phyloP scores from a whole-genome alignment of 2,888 invertebrate species.

The Diarsia mendica region DNA sequence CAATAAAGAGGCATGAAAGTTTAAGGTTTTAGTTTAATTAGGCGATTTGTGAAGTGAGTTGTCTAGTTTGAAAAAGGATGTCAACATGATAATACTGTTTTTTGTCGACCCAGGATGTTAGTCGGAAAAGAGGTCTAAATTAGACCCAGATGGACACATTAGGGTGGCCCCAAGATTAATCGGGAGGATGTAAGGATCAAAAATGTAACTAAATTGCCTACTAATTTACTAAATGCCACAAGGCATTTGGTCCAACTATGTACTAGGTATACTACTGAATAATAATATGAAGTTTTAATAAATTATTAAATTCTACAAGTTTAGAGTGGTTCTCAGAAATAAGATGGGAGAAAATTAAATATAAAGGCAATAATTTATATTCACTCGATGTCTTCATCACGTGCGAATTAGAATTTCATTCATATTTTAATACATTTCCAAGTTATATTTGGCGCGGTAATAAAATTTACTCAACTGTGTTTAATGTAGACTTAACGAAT shows the following conservation, averaged over 20 bases:
- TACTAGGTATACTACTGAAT: too few species aligned
- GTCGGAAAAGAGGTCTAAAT: slow-evolving; percentile 42
- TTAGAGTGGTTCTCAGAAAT: slow-evolving; percentile 6
- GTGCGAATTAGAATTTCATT: slow-evolving; percentile 25
- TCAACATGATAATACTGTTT: slow-evolving; percentile 8
- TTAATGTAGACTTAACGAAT: slow-evolving; percentile 43
- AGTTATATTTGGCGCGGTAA: slow-evolving; percentile 23
- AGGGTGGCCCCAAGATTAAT: neutral
- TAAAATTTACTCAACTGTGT: slow-evolving; percentile 27
- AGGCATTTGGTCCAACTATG: too few species aligned
- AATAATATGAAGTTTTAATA: too few species aligned
- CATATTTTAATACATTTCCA: slow-evolving; percentile 22
- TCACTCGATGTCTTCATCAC: slow-evolving; percentile 5
- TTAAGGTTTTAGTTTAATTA: slow-evolving; percentile 43
- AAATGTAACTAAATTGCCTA: neutral
- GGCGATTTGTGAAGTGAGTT: slow-evolving; percentile 26
- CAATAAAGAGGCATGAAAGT: slow-evolving; percentile 49
- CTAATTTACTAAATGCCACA: too few species aligned
- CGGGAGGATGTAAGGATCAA: slow-evolving; percentile 2
- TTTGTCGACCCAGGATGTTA: slow-evolving; percentile 24
- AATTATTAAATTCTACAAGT: neutral
- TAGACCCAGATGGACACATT: neutral
- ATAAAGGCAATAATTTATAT: neutral
- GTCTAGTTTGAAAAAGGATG: slow-evolving; percentile 18
- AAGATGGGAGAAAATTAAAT: neutral